Base-by-base conservation (phyloP, 2,797 vertebrate species). In the Pyrrhura leucotis region DNA sequence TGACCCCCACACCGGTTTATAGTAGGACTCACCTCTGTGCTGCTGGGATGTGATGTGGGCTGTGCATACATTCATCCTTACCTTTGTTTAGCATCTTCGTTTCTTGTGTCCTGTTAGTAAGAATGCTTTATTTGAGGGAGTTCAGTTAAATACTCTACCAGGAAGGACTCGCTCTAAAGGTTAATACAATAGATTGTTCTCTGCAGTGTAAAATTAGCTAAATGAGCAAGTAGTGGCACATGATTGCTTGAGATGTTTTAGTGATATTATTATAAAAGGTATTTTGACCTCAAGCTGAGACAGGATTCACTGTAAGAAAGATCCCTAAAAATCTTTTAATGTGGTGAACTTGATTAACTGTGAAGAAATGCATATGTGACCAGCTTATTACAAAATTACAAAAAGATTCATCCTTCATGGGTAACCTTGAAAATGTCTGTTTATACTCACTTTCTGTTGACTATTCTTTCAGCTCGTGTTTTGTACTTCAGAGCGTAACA, bases 11-110 rank as follows among this genome's bases (percentile, higher is more conserved):
- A 44, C n/a, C 2, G 1, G 31, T 12, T 39, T 72, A 11, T 16
- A 39, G 12, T 6, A 71, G 33, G 56, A 53, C 44, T 76, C 25
- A 39, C 9, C 10, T 93, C 50, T 88, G 18, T 73, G 31, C 59
- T 69, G 25, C 53, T 87, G 44, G 28, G 54, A 6, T 39, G 6
- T 33, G 21, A n/a, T 7, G 26, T 42, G 19, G 15, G 9, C 80
- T 0, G 0, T 76, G n/a, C 39, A 21, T 61, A 11, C 15, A 7
- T 14, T 56, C n/a, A 37, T 69, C 59, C 19, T 63, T 2, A 1
- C 8, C 35, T 73, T 75, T 20, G 11, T 71, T 39, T 68, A 69
- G 15, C 11, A 1, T 62, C 65, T 75, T 78, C 9, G 6, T 63
- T 82, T 80, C 74, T 77, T 63, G 29, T 42, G 29, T 69, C 18